phyloP scores from a whole-genome alignment of 2,888 invertebrate species.

The Loripinus fragilis region DNA sequence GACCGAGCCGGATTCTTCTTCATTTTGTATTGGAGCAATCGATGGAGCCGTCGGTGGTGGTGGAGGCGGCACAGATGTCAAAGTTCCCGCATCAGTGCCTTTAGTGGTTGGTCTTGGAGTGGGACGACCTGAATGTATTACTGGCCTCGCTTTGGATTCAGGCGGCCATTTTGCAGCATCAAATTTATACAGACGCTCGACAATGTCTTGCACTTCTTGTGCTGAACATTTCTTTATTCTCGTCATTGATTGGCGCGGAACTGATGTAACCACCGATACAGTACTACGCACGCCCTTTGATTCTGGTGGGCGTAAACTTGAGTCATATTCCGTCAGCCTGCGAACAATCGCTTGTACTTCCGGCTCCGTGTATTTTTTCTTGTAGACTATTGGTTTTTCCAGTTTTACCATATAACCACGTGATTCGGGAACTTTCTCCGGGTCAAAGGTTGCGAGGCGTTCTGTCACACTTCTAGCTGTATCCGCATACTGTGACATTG shows the following conservation, averaged over 20 bases:
- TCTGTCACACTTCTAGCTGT: conserved; percentile 47
- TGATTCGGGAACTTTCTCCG: conserved; percentile 66
- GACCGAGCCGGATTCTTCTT: not conserved
- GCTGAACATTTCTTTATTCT: conserved; percentile 63
- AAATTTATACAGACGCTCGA: conserved; percentile 64
- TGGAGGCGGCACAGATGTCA: not conserved
- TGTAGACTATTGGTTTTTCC: conserved; percentile 65
- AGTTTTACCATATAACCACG: conserved; percentile 63
- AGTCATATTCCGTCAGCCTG: conserved; percentile 64
- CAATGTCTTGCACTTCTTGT: conserved; percentile 70
- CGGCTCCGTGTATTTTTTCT: conserved; percentile 64
- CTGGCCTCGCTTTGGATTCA: conserved; percentile 47
- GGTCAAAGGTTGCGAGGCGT: conserved; percentile 60
- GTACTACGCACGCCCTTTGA: conserved; percentile 52
- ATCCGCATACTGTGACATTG: conserved; percentile 46
- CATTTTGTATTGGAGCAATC: not conserved
- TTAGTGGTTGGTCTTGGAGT: not conserved
- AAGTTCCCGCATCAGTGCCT: not conserved
- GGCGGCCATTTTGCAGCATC: conserved; percentile 59
- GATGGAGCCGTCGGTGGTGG: too few species aligned
- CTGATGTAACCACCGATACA: conserved; percentile 56
- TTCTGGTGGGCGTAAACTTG: conserved; percentile 59
- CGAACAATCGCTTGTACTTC: conserved; percentile 65
- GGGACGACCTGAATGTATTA: conserved; percentile 49
- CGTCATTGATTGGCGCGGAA: conserved; percentile 65